Conservation (phyloP, 2,113 vertebrate species). For the Acrocephalus arundinaceus region DNA sequence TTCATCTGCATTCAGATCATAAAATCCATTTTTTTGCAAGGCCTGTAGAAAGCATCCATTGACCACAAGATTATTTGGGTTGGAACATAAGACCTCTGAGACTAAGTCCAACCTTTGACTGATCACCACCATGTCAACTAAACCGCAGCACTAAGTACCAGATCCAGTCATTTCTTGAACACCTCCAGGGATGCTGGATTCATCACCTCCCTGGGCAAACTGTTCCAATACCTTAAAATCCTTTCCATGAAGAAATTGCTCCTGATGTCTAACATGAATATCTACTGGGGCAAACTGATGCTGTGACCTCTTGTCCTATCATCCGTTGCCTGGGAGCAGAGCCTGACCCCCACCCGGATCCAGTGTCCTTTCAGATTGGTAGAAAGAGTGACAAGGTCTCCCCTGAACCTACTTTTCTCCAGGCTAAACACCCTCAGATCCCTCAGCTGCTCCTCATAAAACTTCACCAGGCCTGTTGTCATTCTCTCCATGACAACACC, state of each 20-base stretch:
- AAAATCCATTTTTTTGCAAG: background rate
- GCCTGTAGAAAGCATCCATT: background rate
- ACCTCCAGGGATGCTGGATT: no score
- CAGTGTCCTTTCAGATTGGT: background rate
- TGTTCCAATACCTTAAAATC: background rate
- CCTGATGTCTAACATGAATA: rapidly evolving
- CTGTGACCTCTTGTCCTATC: rapidly evolving
- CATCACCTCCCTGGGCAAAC: background rate
- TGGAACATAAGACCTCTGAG: background rate
- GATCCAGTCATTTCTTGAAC: background rate
- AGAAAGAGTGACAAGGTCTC: background rate
- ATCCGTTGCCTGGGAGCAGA: rapidly evolving
- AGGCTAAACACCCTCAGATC: background rate
- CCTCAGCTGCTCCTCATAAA: background rate
- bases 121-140: background rate
- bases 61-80: background rate
- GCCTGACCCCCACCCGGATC: no score
- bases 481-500: background rate
- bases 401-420: background rate
- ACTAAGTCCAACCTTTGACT: background rate
- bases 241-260: background rate
- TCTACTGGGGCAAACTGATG: background rate
- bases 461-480: background rate
- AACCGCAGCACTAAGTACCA: background rate
- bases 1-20: background rate